Base-by-base conservation (phyloP, 2,888 invertebrate species). In the Limnephilus lunatus region DNA sequence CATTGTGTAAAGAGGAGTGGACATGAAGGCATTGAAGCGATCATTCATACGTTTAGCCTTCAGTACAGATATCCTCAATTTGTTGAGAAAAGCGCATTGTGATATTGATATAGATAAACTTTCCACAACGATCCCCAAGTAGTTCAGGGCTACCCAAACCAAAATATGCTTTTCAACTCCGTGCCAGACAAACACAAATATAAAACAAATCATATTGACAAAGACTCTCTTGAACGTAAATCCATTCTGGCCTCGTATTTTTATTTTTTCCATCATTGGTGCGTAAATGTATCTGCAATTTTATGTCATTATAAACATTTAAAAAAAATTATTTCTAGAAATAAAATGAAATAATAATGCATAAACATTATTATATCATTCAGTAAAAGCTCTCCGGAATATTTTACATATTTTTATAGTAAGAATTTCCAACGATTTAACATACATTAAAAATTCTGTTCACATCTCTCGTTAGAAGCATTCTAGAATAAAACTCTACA, bases 101-200 rank as follows among this genome's bases (percentile, higher is more conserved):
- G 96, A 96, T 80, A 97, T 93, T 44, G 94, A 94, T 94, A 96
- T 97, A 2, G 96, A 97, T n/a, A 97, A 92, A 94, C 97, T 96
- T 95, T 99, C 99, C 31, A 98, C 94, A 19, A 97, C 95, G 88
- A 99, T 96, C 53, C 98, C 98, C 9, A 97, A 94, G 94, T 97
- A 99, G 95, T 99, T 99, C 25, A 99, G 95, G 15, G 97, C 94
- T n/a, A 98, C 97, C 99, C 99, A 99, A 91, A 98, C 95, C 92
- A 99, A 97, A 94, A 99, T 97, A 94, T 97, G 97, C 93, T 96
- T 95, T 93, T 97, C 97, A 88, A 97, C 97, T 80, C 99, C 99
- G 95, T 99, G 99, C 99, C 99, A 99, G 93, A 98, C 94, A 94
- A 97, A 99, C 53, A 99, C 97, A 95, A 98, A 99, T 32, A 96